Conservation (phyloP, 2,113 vertebrate species). For the Synodontis membranacea region DNA sequence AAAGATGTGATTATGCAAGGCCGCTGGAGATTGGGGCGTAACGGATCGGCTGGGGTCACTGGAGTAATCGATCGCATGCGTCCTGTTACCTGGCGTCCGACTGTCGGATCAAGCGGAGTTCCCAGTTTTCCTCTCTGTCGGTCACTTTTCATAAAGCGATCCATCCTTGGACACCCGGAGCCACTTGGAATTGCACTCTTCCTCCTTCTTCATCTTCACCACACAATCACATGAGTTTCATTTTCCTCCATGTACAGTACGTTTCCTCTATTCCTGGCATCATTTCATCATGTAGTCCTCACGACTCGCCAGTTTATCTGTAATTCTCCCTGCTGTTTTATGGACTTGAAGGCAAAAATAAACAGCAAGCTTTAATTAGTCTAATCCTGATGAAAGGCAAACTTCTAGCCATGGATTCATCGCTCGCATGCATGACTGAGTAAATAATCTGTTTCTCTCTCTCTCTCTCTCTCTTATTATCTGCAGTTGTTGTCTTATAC, state of each 20-base stretch:
- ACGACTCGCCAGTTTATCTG: not conserved
- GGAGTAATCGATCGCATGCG: conserved; percentile 25
- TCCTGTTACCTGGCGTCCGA: conserved; percentile 32
- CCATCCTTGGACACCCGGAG: conserved; percentile 1
- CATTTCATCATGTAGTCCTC: not conserved
- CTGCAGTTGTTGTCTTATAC: conserved; percentile 53
- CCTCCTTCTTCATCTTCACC: conserved; percentile 28
- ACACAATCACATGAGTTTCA: conserved; percentile 5
- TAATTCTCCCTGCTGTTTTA: not conserved
- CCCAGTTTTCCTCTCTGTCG: conserved; percentile 3
- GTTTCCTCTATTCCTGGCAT: not conserved
- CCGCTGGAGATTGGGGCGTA: conserved; percentile 5
- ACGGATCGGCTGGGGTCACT: conserved; percentile 13
- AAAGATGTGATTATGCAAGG: conserved; percentile 11
- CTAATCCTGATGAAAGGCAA: not conserved
- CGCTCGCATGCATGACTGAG: not conserved
- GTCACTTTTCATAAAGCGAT: conserved; percentile 31
- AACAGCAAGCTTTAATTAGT: not conserved
- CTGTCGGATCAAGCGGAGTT: not conserved
- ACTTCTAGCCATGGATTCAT: not conserved
- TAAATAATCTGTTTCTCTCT: conserved; percentile 28
- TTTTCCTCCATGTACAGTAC: not conserved
- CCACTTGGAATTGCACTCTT: conserved; percentile 5
- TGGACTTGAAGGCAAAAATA: not conserved
- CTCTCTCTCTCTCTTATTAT: conserved; percentile 25